These are phyloP conservation scores for Apocrypta bakeri DNA, from an alignment of 1,140 invertebrate genomes.

Conservation along the genomic window DNA sequence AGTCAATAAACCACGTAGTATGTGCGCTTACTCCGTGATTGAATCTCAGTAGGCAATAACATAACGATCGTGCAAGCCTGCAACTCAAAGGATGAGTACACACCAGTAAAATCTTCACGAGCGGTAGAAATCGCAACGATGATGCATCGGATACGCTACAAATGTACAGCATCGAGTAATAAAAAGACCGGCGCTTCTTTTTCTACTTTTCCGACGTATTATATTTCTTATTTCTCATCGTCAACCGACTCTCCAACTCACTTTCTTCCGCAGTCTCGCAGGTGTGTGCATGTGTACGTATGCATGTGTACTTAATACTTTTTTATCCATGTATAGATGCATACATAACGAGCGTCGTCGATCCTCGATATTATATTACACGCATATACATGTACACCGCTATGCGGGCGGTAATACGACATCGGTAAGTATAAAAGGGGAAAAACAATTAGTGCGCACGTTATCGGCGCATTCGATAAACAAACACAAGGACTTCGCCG, in stretches of 20 bases:
- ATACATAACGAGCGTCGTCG: too few relatives aligned
- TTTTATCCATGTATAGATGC: too few relatives aligned
- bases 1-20: slow-evolving; percentile 1
- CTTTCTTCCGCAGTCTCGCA: too few relatives aligned
- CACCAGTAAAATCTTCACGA: not conserved
- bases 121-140: not conserved
- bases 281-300: not conserved
- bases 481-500: not conserved
- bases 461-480: too few relatives aligned
- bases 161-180: not conserved
- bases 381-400: too few relatives aligned
- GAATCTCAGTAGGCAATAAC: not conserved
- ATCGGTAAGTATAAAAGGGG: not conserved
- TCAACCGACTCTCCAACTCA: too few relatives aligned
- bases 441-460: not conserved
- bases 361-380: too few relatives aligned
- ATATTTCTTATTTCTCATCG: too few relatives aligned
- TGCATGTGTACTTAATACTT: too few relatives aligned
- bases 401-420: too few relatives aligned
- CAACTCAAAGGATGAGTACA: not conserved
- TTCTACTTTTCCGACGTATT: not conserved
- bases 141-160: not conserved
- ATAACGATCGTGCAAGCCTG: not conserved
- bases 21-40: not conserved
- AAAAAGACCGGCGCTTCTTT: not conserved